Conservation (phyloP, 1,140 invertebrate species). For the Pentalonia nigronervosa region DNA sequence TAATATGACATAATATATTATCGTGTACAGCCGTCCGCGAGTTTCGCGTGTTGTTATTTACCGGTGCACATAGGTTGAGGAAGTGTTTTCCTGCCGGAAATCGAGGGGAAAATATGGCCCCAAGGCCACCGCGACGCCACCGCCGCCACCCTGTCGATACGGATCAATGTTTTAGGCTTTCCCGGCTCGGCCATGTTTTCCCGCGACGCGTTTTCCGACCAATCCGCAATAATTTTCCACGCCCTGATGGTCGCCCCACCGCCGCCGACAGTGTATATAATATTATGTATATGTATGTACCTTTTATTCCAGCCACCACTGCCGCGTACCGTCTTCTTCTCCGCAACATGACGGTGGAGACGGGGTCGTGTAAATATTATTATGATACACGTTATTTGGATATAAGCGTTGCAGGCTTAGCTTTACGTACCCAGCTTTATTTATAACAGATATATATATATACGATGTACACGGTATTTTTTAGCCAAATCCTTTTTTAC, state of each 20-base stretch:
- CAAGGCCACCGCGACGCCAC: background rate
- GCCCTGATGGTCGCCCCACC: conserved; percentile 40
- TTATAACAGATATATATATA: background rate
- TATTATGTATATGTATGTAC: background rate
- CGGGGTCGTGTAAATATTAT: background rate
- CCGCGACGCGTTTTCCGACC: conserved; percentile 51
- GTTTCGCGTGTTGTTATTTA: conserved; percentile 1
- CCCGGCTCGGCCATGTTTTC: conserved; percentile 56
- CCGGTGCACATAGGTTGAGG: background rate
- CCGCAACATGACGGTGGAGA: background rate
- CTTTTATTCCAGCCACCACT: background rate
- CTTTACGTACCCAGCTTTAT: background rate
- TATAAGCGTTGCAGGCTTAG: background rate
- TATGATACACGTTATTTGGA: background rate
- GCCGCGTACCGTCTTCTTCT: background rate
- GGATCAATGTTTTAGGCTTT: conserved; percentile 58
- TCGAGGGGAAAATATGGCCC: background rate
- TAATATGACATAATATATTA: background rate
- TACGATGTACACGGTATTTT: background rate
- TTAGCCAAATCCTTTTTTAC: background rate
- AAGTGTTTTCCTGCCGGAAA: conserved; percentile 16
- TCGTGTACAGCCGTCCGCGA: background rate
- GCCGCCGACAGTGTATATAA: background rate
- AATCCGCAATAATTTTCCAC: conserved; percentile 58
- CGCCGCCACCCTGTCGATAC: conserved; percentile 41